Base-by-base conservation (phyloP, 2,888 invertebrate species). In the Xanthia icteritia region DNA sequence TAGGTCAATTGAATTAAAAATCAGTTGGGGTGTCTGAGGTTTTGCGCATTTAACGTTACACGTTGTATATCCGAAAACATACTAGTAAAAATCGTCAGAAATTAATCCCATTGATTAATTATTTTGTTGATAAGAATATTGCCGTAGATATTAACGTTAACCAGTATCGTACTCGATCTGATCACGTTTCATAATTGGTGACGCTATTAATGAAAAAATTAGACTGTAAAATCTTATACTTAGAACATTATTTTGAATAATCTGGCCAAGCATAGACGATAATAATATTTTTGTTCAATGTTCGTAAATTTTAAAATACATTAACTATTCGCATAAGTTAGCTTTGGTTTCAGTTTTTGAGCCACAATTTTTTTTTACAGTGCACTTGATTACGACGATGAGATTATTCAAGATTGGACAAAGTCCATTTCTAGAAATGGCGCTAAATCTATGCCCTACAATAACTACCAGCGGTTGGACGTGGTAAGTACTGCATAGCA, bases 381-480 rank as follows among this genome's bases (percentile, higher is more conserved):
- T 15, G 88, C 92, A 15, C 89, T 95, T 4, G 94, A 94, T 51
- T 70, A 89, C 6, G 96, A 95, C 68, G 94, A 95, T 66, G 76
- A 87, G 31, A 72, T 86, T 0, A 93, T 94, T n/a, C 92, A 93
- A 74, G 86, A 87, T 2, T 80, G 84, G 69, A 48, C 61, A 0
- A 27, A 45, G 6, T 39, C 89, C 2, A 83, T 85, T 2, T 70
- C 89, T 4, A 91, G 91, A 61, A 92, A 92, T 68, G 92, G 90
- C 31, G 90, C 85, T 5, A 93, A 90, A 71, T 86, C 89, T 56
- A 89, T 97, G 76, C 94, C 95, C 6, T 95, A 94, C 73, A 94
- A 96, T 85, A 94, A 96, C 85, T 95, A 95, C 76, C 95, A 96
- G 65, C 84, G 90, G 0, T 81, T 92, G 63, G 90, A 90, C 63